Conservation (phyloP, 2,797 vertebrate genomes). For the Syndactyla subalaris region DNA sequence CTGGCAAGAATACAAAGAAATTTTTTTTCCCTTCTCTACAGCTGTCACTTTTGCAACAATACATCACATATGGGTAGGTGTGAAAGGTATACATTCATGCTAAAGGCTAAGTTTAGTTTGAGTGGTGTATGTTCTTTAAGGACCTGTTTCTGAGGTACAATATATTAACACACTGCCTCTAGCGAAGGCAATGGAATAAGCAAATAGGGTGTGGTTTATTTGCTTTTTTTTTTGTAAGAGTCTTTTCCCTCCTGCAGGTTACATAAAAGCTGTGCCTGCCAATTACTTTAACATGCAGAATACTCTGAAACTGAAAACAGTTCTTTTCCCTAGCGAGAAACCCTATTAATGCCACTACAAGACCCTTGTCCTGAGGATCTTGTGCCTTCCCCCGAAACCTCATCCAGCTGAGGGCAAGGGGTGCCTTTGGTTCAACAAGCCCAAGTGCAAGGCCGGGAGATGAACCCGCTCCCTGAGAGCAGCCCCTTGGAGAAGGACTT, state of each 20-base stretch:
- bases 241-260: background rate
- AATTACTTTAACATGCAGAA: background rate
- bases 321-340: background rate
- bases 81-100: accelerated
- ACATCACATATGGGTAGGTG: too few species aligned
- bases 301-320: background rate
- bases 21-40: background rate
- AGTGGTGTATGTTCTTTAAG: background rate
- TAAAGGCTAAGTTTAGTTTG: accelerated
- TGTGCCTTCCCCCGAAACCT: background rate
- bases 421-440: background rate
- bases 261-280: background rate
- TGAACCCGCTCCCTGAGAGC: too few species aligned
- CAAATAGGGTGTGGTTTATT: background rate
- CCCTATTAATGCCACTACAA: background rate
- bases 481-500: background rate
- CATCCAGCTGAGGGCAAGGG: background rate
- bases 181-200: background rate
- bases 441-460: background rate
- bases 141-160: background rate
- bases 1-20: background rate
- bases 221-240: background rate
- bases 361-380: too few species aligned
- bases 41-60: background rate
- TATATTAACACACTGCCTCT: background rate